Evolutionary conservation across 2,888 invertebrate species (phyloP).

Genomic region (Gymnosoma rotundatum): DNA sequence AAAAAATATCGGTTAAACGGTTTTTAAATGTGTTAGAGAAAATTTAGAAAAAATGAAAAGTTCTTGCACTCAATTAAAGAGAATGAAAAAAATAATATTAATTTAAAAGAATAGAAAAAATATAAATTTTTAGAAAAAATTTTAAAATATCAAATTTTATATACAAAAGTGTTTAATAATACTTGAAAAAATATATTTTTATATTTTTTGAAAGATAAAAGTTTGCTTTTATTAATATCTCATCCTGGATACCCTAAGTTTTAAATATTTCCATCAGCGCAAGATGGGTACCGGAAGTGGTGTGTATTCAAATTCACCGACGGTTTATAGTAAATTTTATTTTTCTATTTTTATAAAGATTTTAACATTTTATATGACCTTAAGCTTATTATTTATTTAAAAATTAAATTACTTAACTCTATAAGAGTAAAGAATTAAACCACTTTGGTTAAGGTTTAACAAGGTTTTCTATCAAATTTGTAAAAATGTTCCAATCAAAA

Average conservation of each 20-base stretch:
- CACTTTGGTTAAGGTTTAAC: not conserved
- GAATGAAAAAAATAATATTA: not conserved
- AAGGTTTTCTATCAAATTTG: too few relatives aligned
- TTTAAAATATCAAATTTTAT: not conserved
- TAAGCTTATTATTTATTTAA: not conserved
- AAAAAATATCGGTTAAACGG: conserved; percentile 32
- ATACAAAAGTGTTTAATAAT: not conserved
- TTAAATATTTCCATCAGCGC: conserved; percentile 82
- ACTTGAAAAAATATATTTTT: conserved; percentile 16
- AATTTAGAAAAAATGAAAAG: not conserved
- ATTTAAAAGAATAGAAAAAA: conserved; percentile 37
- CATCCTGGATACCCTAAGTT: conserved; percentile 82
- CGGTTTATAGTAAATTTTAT: conserved; percentile 67
- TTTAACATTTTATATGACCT: too few relatives aligned
- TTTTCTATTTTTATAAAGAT: conserved; percentile 8
- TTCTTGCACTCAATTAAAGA: not conserved
- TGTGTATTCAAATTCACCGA: conserved; percentile 63
- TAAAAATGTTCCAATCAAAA: too few relatives aligned
- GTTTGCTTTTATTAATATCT: conserved; percentile 41
- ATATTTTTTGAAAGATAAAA: conserved; percentile 21
- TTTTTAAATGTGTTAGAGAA: conserved; percentile 7
- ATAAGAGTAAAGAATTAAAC: too few relatives aligned
- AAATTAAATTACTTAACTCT: too few relatives aligned
- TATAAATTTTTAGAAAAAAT: conserved; percentile 6
- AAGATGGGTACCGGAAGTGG: conserved; percentile 82